Evolutionary conservation across 2,797 vertebrate species (phyloP), one percentile per base, ranked within the genome.

Genomic region (Rhinichthys osculus): DNA sequence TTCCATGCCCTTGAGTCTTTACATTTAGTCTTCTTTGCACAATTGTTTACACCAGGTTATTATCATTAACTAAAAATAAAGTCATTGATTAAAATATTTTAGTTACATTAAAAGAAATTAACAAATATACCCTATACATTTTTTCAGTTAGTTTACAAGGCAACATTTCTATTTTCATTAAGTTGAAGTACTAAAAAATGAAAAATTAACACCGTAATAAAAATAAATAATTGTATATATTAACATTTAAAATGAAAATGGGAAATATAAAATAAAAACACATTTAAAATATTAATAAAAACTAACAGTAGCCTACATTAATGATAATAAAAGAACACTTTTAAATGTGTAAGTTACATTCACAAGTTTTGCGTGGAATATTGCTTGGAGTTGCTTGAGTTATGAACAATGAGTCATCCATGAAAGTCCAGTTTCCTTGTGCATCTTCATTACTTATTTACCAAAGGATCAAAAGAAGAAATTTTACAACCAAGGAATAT

Each of bases 361-460:
- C 7, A 35, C 2, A 33, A 27, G 16, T 67, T 70, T n/a, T 71
- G 19, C 10, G 0, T 23, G 38, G 38, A 19, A 71, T 59, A 57
- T 38, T 5, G 11, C 21, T 77, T 77, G 33, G 11, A 30, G n/a
- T 21, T 54, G 27, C 5, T 40, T 47, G 9, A 66, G 7, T 64
- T 30, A 44, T 79, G 35, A 77, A 78, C 35, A 62, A 19, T 27
- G 54, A 62, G 35, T 62, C 54, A 17, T n/a, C 13, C 21, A 27
- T 59, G 7, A 27, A 62, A 47, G 57, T 79, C n/a, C 38, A 33
- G 0, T 79, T 79, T 79, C 57, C 17, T 66, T 66, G 38, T 80
- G 42, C 2, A 44, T 62, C 8, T 62, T 62, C 16, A 66, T 79
- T 66, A 79, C 78, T 79, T 44, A 79, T 79, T 80, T 80, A 80